Evolutionary conservation across 2,797 vertebrate genomes (phyloP).

Genomic region (Urocyon cinereoargenteus): DNA sequence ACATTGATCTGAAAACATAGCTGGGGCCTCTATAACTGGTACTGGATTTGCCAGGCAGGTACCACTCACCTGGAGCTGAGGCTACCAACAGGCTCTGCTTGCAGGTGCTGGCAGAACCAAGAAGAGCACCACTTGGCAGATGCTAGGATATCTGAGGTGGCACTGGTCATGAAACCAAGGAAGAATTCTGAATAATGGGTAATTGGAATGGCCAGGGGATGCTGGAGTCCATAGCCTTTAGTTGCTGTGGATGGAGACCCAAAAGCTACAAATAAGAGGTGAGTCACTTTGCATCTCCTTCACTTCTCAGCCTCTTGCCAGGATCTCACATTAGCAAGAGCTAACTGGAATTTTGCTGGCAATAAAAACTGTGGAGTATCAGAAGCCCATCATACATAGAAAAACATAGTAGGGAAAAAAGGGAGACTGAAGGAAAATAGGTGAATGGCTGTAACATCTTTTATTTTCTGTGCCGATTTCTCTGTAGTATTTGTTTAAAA

Average conservation of each 20-base stretch:
- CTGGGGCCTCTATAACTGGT: too few relatives aligned
- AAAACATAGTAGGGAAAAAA: not conserved
- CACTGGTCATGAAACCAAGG: not conserved
- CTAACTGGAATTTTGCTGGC: constrained; percentile 2
- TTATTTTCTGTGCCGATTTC: not conserved
- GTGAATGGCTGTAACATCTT: not conserved
- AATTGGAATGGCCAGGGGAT: not conserved
- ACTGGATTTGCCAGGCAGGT: not conserved
- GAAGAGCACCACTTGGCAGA: not conserved
- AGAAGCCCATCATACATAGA: not conserved
- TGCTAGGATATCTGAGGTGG: not conserved
- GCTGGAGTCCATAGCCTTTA: not conserved
- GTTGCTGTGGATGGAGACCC: not conserved
- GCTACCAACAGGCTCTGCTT: not conserved
- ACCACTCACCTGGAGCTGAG: not conserved
- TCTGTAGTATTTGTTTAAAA: not conserved
- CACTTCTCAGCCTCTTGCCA: constrained; percentile 28
- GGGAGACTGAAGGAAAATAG: not conserved
- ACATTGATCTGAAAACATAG: not conserved
- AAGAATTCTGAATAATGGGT: not conserved
- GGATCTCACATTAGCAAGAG: not conserved
- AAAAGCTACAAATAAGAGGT: not conserved
- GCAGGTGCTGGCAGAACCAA: not conserved
- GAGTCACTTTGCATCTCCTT: not conserved
- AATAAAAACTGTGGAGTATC: not conserved